Conservation (phyloP, 2,888 invertebrate genomes). For the Germaria angustata region DNA sequence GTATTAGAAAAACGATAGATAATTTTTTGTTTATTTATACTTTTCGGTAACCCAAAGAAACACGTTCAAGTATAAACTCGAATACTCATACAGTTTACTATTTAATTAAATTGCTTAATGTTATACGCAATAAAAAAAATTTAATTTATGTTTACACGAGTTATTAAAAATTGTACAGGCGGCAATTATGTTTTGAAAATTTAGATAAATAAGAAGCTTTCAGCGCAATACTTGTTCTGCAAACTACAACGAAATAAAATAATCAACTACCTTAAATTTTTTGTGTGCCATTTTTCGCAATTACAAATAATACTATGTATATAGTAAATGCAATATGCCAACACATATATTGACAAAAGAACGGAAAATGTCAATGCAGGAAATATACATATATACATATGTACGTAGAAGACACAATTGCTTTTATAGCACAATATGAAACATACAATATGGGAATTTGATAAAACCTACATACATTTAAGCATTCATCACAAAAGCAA, state of each 20-base stretch:
- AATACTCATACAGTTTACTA: conserved; percentile 5
- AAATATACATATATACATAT: background rate
- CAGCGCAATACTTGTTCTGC: background rate
- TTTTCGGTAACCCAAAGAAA: background rate
- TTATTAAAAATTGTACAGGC: conserved; percentile 60
- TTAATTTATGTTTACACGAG: conserved; percentile 48
- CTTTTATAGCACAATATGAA: background rate
- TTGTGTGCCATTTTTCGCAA: conserved; percentile 6
- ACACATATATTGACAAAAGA: conserved; percentile 28
- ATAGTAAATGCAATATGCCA: background rate
- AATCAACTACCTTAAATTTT: conserved; percentile 17
- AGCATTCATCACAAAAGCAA: conserved; percentile 89
- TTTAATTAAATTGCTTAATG: conserved; percentile 13
- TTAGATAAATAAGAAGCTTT: conserved; percentile 9
- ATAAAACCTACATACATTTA: conserved; percentile 78
- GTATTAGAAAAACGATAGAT: background rate
- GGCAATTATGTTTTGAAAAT: conserved; percentile 47
- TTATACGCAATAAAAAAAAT: conserved; percentile 22
- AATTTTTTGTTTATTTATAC: background rate
- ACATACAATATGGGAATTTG: conserved; percentile 33
- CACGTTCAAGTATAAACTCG: background rate
- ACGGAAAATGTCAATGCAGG: conserved; percentile 41
- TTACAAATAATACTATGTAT: conserved; percentile 15
- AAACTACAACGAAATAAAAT: conserved; percentile 29
- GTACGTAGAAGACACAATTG: conserved; percentile 28